Evolutionary conservation across 2,888 invertebrate species (phyloP).

Genomic region (Cheilosia impressa): DNA sequence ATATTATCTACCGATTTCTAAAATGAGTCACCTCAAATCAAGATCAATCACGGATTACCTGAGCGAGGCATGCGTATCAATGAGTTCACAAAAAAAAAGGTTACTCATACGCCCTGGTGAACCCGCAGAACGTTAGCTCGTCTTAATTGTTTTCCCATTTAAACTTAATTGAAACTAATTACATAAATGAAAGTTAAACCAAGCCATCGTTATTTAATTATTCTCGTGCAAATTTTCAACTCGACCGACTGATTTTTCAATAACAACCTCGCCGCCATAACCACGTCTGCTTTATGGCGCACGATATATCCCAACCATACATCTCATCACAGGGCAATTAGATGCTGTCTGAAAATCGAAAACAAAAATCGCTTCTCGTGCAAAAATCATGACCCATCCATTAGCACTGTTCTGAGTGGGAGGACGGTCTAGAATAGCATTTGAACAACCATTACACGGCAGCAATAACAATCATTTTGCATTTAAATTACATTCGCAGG

Average conservation of each 20-base stretch:
- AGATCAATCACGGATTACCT: neutral
- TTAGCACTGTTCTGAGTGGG: conserved; percentile 27
- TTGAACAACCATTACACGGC: conserved; percentile 22
- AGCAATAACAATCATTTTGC: conserved; percentile 33
- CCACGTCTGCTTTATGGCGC: conserved; percentile 30
- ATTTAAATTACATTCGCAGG: conserved; percentile 54
- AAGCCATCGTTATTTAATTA: conserved; percentile 23
- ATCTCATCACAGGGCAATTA: conserved; percentile 46
- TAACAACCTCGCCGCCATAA: conserved; percentile 21
- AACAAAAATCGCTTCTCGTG: conserved; percentile 26
- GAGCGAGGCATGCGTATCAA: neutral
- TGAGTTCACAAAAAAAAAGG: conserved; percentile 11
- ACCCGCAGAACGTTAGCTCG: conserved; percentile 27
- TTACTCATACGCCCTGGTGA: conserved; percentile 58
- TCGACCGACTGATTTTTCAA: conserved; percentile 40
- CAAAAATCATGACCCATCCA: conserved; percentile 51
- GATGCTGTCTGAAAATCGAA: conserved; percentile 42
- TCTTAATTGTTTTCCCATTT: conserved; percentile 17
- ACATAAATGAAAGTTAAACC: conserved; percentile 51
- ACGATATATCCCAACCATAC: conserved; percentile 50
- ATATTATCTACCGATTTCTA: no score
- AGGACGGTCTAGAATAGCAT: neutral
- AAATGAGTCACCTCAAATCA: no score
- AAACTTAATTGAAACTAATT: conserved; percentile 35
- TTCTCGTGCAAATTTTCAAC: conserved; percentile 16